These are phyloP conservation scores for Temnopleurus reevesii DNA, from an alignment of 53 echinoderm and acorn worm species.

Conservation along the genomic window DNA sequence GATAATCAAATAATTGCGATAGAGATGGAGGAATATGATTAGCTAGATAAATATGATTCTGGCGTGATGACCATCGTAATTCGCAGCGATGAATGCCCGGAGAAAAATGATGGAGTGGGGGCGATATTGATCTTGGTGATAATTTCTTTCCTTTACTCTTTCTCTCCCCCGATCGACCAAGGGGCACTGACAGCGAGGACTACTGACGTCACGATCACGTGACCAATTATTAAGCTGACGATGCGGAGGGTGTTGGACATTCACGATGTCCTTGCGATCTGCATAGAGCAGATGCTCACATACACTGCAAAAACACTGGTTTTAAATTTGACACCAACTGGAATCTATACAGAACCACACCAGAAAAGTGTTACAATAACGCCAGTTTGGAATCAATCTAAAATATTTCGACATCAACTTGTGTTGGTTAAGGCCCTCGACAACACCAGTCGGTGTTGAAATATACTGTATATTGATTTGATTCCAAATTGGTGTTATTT, in stretches of 20 bases:
- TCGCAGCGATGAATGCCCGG: background rate
- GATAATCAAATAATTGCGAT: too few species aligned
- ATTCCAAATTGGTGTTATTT: too few species aligned
- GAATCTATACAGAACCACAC: too few species aligned
- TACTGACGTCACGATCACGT: background rate
- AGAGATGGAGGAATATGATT: background rate
- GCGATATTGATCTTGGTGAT: background rate
- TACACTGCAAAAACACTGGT: background rate
- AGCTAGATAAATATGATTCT: slow-evolving; percentile 22
- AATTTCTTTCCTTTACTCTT: background rate
- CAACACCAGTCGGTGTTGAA: too few species aligned
- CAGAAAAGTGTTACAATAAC: too few species aligned
- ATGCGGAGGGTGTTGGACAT: background rate
- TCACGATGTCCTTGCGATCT: background rate
- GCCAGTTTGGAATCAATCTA: too few species aligned
- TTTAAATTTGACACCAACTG: too few species aligned
- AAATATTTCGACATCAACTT: too few species aligned
- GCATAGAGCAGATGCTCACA: background rate
- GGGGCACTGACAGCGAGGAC: background rate
- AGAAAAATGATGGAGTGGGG: background rate
- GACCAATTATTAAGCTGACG: background rate
- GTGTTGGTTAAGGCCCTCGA: too few species aligned
- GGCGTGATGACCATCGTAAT: background rate
- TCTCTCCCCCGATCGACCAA: background rate
- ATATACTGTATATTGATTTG: too few species aligned